Base-by-base conservation (phyloP, 2,888 invertebrate genomes). In the Bellardia pandia region DNA sequence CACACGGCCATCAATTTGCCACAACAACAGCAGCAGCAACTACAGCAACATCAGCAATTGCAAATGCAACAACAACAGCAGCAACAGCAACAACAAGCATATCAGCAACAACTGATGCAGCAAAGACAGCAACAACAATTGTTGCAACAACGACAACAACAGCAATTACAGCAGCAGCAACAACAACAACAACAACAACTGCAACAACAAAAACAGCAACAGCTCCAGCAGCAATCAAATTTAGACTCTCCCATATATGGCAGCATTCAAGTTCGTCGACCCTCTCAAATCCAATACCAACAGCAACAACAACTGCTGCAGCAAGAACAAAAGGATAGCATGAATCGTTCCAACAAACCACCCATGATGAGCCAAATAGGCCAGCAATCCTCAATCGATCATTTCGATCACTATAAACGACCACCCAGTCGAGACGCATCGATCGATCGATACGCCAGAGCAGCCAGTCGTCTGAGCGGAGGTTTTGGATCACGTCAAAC, bases 351-450 rank as follows among this genome's bases (percentile, higher is more conserved):
- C 93, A 95, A 92, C 92, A 96, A 93, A 92, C 95, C 95, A 86
- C 95, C 95, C 88, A 92, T 93, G 91, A 89, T 94, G 42, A 92
- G 93, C 23, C 92, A 93, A 87, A 91, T 90, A 71, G 91, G 91
- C 40, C 93, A 92, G 62, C 95, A 96, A 94, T 95, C 97, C 13
- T 96, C 97, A 90, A 97, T 97, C 92, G 98, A 98, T 93, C 97
- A 98, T 92, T 98, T 98, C 92, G 98, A 98, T 93, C 98, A 99
- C 92, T 99, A 99, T 93, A 97, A 98, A 93, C 95, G 97, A 92
- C 97, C 98, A 76, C 97, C 98, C 0, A 98, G 98, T 94, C 95
- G 98, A 92, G 97, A 98, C 92, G 96, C 96, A 86, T 97, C 97
- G 90, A 97, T 97, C 66, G 98, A 98, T 94, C 95, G 97, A 86